phyloP scores from a whole-genome alignment of 2,888 invertebrate genomes.

The Podotricha telesiphe region DNA sequence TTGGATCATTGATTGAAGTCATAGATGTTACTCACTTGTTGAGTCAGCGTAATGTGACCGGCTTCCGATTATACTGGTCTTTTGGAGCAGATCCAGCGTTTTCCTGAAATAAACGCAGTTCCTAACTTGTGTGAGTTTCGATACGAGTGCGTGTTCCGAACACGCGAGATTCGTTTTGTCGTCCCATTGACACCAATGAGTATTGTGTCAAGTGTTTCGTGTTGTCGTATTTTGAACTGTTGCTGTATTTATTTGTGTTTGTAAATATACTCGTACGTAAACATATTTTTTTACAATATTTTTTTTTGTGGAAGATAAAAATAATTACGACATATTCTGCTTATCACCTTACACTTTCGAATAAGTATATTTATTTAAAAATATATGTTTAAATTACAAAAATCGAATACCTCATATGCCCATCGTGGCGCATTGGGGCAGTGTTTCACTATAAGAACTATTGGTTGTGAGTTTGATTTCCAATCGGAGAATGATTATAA shows the following conservation, averaged over 20 bases:
- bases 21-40: slow-evolving; percentile 60
- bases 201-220: slow-evolving; percentile 9
- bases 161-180: slow-evolving; percentile 41
- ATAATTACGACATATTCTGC: too few species aligned
- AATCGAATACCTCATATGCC: too few species aligned
- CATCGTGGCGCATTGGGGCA: too few species aligned
- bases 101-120: slow-evolving; percentile 76
- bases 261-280: background rate
- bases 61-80: slow-evolving; percentile 68
- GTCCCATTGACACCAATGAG: slow-evolving; percentile 40
- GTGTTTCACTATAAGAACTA: too few species aligned
- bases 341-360: too few species aligned
- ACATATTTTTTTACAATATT: background rate
- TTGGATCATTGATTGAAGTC: slow-evolving; percentile 39
- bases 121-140: slow-evolving; percentile 68
- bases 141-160: slow-evolving; percentile 64
- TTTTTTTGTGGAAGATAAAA: background rate
- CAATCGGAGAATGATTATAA: too few species aligned
- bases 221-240: slow-evolving; percentile 8
- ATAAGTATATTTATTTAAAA: too few species aligned
- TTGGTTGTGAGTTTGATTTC: too few species aligned
- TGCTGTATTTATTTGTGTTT: background rate
- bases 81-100: slow-evolving; percentile 79
- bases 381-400: too few species aligned
- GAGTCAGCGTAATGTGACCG: slow-evolving; percentile 79